phyloP scores from a whole-genome alignment of 2,113 vertebrate species.

The Pristiophorus japonicus region DNA sequence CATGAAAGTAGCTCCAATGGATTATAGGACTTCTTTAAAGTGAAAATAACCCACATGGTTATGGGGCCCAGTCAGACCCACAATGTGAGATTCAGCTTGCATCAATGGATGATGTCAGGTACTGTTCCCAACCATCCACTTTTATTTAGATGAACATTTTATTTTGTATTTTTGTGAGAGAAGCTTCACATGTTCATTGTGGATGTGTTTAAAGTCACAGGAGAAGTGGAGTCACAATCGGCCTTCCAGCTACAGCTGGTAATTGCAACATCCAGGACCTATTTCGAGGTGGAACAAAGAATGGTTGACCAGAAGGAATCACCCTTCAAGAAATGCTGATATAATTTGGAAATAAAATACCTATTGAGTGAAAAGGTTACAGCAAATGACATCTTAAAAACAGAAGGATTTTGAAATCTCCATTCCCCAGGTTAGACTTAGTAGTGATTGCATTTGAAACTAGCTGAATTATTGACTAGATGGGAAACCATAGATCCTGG shows the following conservation, averaged over 20 bases:
- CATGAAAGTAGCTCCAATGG: background rate
- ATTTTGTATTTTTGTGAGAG: background rate
- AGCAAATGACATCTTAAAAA: background rate
- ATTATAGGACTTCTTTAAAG: background rate
- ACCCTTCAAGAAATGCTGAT: background rate
- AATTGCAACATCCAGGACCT: background rate
- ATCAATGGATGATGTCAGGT: background rate
- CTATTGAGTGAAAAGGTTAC: background rate
- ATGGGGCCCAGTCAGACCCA: background rate
- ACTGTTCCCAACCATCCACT: background rate
- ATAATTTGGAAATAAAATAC: background rate
- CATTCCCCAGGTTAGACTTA: background rate
- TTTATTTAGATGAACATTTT: background rate
- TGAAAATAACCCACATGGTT: background rate
- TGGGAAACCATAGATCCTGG: background rate
- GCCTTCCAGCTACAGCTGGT: background rate
- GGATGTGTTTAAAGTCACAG: background rate
- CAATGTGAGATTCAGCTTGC: background rate
- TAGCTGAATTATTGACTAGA: background rate
- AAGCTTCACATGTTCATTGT: background rate
- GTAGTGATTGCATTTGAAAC: background rate
- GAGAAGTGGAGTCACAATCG: background rate
- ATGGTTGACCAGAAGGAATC: background rate
- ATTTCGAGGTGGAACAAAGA: background rate
- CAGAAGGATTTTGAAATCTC: background rate